phyloP scores from a whole-genome alignment of 1,140 invertebrate species.

The Parasteatoda tepidariorum region DNA sequence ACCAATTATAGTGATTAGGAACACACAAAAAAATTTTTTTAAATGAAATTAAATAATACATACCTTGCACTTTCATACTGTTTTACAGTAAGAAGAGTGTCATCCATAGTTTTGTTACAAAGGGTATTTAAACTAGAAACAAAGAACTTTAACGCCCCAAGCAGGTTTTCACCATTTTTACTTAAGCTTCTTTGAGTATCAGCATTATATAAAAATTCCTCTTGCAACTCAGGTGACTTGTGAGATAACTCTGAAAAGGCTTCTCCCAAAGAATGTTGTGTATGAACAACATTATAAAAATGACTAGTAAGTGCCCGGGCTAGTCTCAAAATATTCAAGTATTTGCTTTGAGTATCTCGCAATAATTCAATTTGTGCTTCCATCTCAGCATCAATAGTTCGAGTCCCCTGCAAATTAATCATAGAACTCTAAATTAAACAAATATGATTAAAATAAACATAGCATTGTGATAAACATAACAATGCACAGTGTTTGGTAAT shows the following conservation, averaged over 20 bases:
- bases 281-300: slow-evolving; percentile 89
- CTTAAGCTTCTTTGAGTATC: slow-evolving; percentile 93
- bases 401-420: slow-evolving; percentile 74
- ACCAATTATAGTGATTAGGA: no score
- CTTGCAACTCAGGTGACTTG: slow-evolving; percentile 93
- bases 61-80: slow-evolving; percentile 92
- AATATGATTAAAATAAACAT: no score
- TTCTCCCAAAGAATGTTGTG: slow-evolving; percentile 83
- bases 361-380: slow-evolving; percentile 92
- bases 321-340: slow-evolving; percentile 87
- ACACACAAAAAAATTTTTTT: no score
- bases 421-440: no score
- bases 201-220: slow-evolving; percentile 94
- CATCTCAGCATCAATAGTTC: slow-evolving; percentile 90
- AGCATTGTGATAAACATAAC: no score
- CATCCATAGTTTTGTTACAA: slow-evolving; percentile 96
- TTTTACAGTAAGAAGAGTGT: slow-evolving; percentile 91
- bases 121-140: slow-evolving; percentile 94
- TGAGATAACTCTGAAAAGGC: slow-evolving; percentile 95
- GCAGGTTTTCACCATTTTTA: slow-evolving; percentile 91
- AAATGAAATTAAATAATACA: neutral
- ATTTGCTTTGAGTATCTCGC: slow-evolving; percentile 94
- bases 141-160: slow-evolving; percentile 92
- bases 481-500: no score
- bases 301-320: slow-evolving; percentile 86